These are phyloP conservation scores for Dipodomys stephensi DNA, from an alignment of 2,113 vertebrate genomes.

Conservation along the genomic window DNA sequence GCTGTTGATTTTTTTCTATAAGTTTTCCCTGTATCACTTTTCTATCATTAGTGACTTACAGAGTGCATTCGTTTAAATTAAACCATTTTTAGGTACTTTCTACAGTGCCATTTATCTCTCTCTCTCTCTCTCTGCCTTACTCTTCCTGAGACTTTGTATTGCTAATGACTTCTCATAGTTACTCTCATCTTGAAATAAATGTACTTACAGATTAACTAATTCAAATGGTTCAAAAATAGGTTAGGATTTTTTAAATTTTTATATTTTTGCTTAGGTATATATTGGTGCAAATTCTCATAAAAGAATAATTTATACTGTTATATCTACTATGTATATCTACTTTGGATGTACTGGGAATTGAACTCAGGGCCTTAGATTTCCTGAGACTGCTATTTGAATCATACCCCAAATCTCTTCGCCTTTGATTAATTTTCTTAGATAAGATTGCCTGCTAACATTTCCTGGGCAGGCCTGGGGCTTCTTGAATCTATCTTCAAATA, in stretches of 20 bases:
- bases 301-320: not conserved
- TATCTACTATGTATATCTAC: not conserved
- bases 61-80: not conserved
- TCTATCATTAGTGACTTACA: not conserved
- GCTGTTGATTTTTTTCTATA: not conserved
- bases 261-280: constrained; percentile 1
- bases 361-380: no score
- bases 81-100: constrained; percentile 39
- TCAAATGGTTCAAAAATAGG: constrained; percentile 32
- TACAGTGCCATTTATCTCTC: constrained; percentile 26
- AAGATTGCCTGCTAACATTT: no score
- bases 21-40: not conserved
- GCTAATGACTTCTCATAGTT: constrained; percentile 59
- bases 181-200: constrained; percentile 64
- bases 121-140: not conserved
- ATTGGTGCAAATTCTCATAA: not conserved
- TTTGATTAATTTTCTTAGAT: no score
- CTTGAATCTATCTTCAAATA: not conserved
- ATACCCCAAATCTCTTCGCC: no score
- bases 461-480: no score
- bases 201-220: constrained; percentile 46
- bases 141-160: constrained; percentile 61
- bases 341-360: not conserved
- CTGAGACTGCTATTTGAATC: no score
- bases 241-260: not conserved